phyloP scores from a whole-genome alignment of 2,797 vertebrate species.

The Sebastes hubbsi region DNA sequence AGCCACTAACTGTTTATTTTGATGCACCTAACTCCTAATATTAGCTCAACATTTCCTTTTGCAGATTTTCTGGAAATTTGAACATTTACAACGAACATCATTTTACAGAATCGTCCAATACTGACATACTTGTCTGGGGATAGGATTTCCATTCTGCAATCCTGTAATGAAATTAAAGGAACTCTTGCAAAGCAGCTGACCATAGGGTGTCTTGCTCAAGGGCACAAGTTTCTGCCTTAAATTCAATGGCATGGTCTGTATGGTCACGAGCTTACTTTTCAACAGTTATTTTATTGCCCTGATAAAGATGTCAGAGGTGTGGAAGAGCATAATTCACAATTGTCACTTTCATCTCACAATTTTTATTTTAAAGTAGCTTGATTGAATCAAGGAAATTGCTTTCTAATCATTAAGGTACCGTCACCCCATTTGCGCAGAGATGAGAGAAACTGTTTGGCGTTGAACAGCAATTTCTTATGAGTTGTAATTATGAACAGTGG shows the following conservation, averaged over 20 bases:
- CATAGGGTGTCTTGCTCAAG: not conserved
- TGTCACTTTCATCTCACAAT: conserved; percentile 24
- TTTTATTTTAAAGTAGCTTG: not conserved
- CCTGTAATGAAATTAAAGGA: not conserved
- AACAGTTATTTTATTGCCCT: not conserved
- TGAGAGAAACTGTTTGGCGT: conserved; percentile 34
- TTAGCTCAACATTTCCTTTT: not conserved
- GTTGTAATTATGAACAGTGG: conserved; percentile 44
- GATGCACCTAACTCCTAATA: not conserved
- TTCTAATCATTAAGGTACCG: conserved; percentile 15
- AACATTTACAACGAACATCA: not conserved
- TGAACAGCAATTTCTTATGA: conserved; percentile 53
- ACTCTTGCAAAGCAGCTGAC: not conserved
- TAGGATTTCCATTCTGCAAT: not conserved
- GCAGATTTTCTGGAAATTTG: not conserved
- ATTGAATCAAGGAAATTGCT: conserved; percentile 44
- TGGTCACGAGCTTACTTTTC: not conserved
- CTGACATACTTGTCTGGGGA: not conserved
- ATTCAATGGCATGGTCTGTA: not conserved
- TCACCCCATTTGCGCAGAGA: conserved; percentile 3
- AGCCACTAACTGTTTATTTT: not conserved
- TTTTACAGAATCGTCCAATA: not conserved
- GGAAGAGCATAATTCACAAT: conserved; percentile 1
- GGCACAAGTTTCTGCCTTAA: not conserved
- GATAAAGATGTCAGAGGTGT: conserved; percentile 2